These are phyloP conservation scores for Phalacrocorax brasilianus DNA, from an alignment of 2,113 vertebrate genomes.

Conservation along the genomic window DNA sequence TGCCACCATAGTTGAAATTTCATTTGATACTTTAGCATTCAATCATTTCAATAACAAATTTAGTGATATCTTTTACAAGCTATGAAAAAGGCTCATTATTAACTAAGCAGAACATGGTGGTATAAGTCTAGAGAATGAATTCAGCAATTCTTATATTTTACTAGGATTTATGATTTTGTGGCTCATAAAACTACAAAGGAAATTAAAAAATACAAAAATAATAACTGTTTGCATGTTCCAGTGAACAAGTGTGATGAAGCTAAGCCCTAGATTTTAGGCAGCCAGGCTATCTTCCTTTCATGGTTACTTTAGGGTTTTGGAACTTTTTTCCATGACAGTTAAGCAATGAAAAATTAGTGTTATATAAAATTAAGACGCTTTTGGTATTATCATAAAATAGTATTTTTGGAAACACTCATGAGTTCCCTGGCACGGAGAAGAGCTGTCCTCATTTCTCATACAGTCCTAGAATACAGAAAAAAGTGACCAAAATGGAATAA, in stretches of 20 bases:
- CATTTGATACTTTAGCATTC: neutral
- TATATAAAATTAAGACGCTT: neutral
- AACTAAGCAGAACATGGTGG: neutral
- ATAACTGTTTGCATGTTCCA: neutral
- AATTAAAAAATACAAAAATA: neutral
- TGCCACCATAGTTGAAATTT: neutral
- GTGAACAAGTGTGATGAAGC: neutral
- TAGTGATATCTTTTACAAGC: neutral
- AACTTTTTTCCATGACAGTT: neutral
- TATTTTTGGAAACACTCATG: constrained; percentile 1
- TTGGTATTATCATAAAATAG: neutral
- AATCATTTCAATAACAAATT: neutral
- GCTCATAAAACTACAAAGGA: neutral
- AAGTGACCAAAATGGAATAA: neutral
- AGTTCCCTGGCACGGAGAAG: neutral
- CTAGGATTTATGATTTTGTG: neutral
- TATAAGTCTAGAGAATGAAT: neutral
- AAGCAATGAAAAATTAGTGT: neutral
- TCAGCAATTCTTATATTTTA: neutral
- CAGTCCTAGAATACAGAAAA: neutral
- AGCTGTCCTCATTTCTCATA: neutral
- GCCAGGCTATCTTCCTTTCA: neutral
- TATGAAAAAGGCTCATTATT: neutral
- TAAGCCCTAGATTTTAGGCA: neutral
- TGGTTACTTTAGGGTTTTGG: neutral